Percentiles rank a stretch among this genome's conserved stretches.
These are phyloP conservation scores for Meliscaeva auricollis DNA, from an alignment of 2,888 invertebrate species.

Conservation along the genomic window DNA sequence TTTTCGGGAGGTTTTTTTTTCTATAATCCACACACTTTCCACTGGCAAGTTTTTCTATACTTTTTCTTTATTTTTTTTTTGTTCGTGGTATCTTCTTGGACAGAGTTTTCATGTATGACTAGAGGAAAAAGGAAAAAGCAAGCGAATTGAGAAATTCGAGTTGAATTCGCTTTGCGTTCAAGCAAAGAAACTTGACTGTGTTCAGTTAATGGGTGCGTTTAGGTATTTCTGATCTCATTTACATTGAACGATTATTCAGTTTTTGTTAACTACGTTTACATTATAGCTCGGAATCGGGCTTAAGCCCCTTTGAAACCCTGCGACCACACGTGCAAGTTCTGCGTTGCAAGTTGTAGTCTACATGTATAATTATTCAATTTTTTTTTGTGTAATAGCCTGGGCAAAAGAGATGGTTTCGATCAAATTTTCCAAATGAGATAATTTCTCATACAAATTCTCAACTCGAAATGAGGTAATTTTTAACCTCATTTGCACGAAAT, in stretches of 20 bases:
- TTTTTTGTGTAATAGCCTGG: too few relatives aligned
- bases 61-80: slow-evolving; percentile 23
- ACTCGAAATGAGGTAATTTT: too few relatives aligned
- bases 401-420: too few relatives aligned
- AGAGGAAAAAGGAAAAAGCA: slow-evolving; percentile 52
- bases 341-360: too few relatives aligned
- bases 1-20: slow-evolving; percentile 13
- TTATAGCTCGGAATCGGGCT: too few relatives aligned
- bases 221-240: neutral
- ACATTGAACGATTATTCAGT: neutral
- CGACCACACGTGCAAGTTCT: too few relatives aligned
- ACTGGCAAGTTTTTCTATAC: slow-evolving; percentile 61
- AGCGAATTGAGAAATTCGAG: slow-evolving; percentile 53
- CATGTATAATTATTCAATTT: too few relatives aligned
- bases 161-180: slow-evolving; percentile 43
- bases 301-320: too few relatives aligned
- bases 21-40: slow-evolving; percentile 49
- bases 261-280: too few relatives aligned
- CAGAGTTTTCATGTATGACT: slow-evolving; percentile 64
- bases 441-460: too few relatives aligned
- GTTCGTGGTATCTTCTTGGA: slow-evolving; percentile 45
- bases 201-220: neutral
- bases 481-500: too few relatives aligned
- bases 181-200: slow-evolving; percentile 7
- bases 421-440: too few relatives aligned